These are phyloP conservation scores for Notechis scutatus DNA, from an alignment of 2,113 vertebrate genomes.

Conservation along the genomic window DNA sequence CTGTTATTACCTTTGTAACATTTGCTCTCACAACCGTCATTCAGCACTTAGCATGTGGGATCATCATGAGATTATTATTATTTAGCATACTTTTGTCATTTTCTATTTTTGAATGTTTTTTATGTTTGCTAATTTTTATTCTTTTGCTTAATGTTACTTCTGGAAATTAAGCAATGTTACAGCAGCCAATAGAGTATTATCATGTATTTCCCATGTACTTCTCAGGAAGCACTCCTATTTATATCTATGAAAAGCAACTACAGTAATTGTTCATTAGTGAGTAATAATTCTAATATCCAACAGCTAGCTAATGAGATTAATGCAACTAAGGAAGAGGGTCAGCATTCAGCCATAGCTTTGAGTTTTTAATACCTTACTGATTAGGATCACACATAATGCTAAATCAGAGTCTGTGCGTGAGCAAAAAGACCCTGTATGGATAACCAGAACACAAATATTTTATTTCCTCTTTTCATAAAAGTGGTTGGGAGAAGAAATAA, in stretches of 20 bases:
- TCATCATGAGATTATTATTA: constrained; percentile 48
- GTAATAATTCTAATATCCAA: background rate
- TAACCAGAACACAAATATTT: background rate
- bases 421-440: background rate
- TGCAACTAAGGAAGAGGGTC: background rate
- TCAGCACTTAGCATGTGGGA: constrained; percentile 68
- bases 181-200: constrained; percentile 58
- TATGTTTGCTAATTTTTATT: constrained; percentile 49
- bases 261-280: constrained; percentile 17
- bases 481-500: background rate
- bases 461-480: background rate
- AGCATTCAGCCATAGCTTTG: background rate
- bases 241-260: constrained; percentile 23
- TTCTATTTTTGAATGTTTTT: constrained; percentile 66
- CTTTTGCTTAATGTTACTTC: constrained; percentile 25
- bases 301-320: background rate
- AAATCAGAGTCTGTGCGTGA: background rate
- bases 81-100: constrained; percentile 59
- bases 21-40: constrained; percentile 59
- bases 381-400: background rate
- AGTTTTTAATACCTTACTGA: background rate
- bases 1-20: constrained; percentile 64
- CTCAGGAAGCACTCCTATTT: constrained; percentile 25
- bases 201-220: constrained; percentile 23
- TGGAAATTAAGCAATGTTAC: constrained; percentile 54